phyloP scores from a whole-genome alignment of 2,113 vertebrate genomes.

The Perca fluviatilis region DNA sequence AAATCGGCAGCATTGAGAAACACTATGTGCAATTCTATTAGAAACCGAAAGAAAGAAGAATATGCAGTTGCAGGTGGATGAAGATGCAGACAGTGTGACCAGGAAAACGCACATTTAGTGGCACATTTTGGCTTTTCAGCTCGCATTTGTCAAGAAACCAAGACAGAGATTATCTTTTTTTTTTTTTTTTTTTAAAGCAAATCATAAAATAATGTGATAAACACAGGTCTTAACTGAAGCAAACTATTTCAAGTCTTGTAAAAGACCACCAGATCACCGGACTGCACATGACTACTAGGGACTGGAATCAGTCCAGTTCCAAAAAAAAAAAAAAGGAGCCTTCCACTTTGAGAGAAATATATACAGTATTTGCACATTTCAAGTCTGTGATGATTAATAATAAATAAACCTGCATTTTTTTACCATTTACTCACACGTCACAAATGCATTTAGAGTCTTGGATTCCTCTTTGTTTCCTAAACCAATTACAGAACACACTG shows the following conservation, averaged over 20 bases:
- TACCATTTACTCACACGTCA: not conserved
- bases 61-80: too few relatives aligned
- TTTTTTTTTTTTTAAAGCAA: not conserved
- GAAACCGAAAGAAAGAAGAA: too few relatives aligned
- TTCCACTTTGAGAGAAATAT: constrained; percentile 24
- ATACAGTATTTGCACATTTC: not conserved
- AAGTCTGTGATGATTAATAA: not conserved
- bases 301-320: constrained; percentile 28
- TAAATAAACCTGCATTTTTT: not conserved
- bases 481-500: not conserved
- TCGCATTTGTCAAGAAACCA: not conserved
- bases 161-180: not conserved
- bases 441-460: not conserved
- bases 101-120: constrained; percentile 5
- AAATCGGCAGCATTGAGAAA: too few relatives aligned
- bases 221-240: not conserved
- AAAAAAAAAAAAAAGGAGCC: constrained; percentile 8
- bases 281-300: constrained; percentile 29
- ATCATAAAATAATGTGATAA: not conserved
- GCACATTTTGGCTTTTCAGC: constrained; percentile 10
- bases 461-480: not conserved
- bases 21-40: too few relatives aligned
- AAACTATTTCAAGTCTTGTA: not conserved
- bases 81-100: too few relatives aligned
- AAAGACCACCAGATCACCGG: constrained; percentile 8